Base-by-base conservation (phyloP, 2,888 invertebrate species). In the Lydus trimaculatus region DNA sequence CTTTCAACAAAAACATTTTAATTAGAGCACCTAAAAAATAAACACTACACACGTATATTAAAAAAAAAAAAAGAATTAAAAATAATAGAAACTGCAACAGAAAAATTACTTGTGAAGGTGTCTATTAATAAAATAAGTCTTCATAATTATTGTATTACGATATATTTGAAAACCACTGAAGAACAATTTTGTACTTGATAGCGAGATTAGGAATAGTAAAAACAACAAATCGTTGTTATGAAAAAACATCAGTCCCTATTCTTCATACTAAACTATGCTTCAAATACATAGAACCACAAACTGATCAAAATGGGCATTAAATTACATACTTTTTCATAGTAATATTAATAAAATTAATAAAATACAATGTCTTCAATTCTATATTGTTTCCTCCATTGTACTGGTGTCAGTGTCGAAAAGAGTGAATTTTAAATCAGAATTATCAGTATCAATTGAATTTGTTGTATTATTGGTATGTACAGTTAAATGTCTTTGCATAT, bases 401-500 rank as follows among this genome's bases (percentile, higher is more conserved):
- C 70, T 67, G 0, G 65, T 61, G 20, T 71, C 68, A 2, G 61
- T 58, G 62, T 68, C 63, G 13, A 58, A 33, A 5, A 33, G 9
- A 3, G 66, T 69, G 11, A 52, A 13, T 13, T 52, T 23, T 4
- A 52, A 23, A 25, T 52, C 52, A 0, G 52, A 8, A 9, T 48
- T 23, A 23, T 25, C 17, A 4, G 66, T 56, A 43, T 43, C 43
- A 43, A n/a, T n/a, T 5, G 1, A 17, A 43, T n/a, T 52, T 52
- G 25, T 15, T 52, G 48, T 8, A 13, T 52, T 25, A 59, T 77
- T 75, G 23, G 63, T 71, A 64, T 81, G 81, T 17, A 79, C 77
- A 6, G 70, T 68, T 4, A 81, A 63, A 70, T 83, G 83, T 6
- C 82, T 72, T 64, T 82, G 80, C 72, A 83, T 71, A 52, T 83